Base-by-base conservation (phyloP, 2,888 invertebrate species). In the Enoplolaimus lenunculus region DNA sequence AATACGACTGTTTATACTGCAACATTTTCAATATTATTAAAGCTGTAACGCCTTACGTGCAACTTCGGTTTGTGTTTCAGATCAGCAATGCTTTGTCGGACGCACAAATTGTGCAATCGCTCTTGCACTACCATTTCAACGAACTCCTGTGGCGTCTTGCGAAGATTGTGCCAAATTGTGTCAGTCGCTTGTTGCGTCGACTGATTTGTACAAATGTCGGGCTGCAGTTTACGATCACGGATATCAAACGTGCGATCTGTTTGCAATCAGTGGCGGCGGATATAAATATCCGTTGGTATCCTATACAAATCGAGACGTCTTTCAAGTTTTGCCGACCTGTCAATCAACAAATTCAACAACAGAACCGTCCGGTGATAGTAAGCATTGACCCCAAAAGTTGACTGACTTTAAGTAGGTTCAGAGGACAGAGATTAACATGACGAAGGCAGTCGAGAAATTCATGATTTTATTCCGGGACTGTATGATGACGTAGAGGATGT, bases 171-270 rank as follows among this genome's bases (percentile, higher is more conserved):
- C 57, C n/a, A 68, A 7, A 13, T 28, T 57, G n/a, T 68, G 68
- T 57, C 34, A 34, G 31, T 34, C 31, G 34, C 30, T 31, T 13
- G 3, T 21, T 13, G n/a, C 2, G 30, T 34, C 28, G n/a, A 7
- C n/a, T 7, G n/a, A 13, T 13, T 28, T 26, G n/a, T 68, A 60
- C 30, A 7, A n/a, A 29, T 68, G 68, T 29, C 35, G 33, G 45
- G 34, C 68, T 2, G 57, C 57, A 7, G 68, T 68, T 30, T 68
- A 68, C 57, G 68, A 68, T 68, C 57, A 57, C 26, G 57, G n/a
- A 3, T 68, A 60, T 57, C 68, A 68, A 57, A 62, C 68, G 2
- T 68, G 68, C 57, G 68, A 68, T 57, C 57, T 68, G 33, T 68
- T 68, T 57, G 68, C 68, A 28, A 29, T 68, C 7, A n/a, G 45